Evolutionary conservation across 2,113 vertebrate genomes (phyloP), one percentile per base, ranked within the genome.

Genomic region (Abramis brama): DNA sequence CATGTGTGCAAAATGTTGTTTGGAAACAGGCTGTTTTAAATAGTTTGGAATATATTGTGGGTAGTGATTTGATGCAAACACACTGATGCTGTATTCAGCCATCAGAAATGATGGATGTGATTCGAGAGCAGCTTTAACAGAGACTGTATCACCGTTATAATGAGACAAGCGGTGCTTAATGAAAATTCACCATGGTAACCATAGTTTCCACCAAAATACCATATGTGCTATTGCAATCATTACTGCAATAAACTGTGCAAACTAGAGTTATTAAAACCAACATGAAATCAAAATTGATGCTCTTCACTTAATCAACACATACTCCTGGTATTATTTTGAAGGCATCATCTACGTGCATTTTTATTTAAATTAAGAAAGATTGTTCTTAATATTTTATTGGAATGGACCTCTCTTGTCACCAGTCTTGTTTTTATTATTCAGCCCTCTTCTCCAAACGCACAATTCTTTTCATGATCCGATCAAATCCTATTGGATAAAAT

Each of bases 151-250:
- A 64, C 60, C 79, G 10, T 64, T 80, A 80, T 77, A 77, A 77
- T 55, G 17, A 52, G 75, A 64, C 79, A 64, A 45, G 79, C 39
- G 6, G 25, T 50, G 17, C 62, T 52, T 50, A 82, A 68, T 68
- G 43, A 82, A 33, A 66, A 50, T 82, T 82, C 47, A 82, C 80
- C 80, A 70, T 70, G 80, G 80, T 52, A 70, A 70, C 80, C 45
- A n/a, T 70, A 12, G 17, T 71, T 70, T 71, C 19, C 27, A 33
- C 19, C 64, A 79, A 81, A 64, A 81, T 47, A 30, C 23, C 39
- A 43, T 81, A 66, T 39, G 25, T 81, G 21, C 17, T 80, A 45
- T 27, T 64, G 39, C 60, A 47, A 6, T 81, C 43, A 27, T 62
- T 19, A 27, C 57, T 79, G 79, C 59, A 64, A 55, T 47, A 75